Evolutionary conservation across 2,888 invertebrate species (phyloP), one percentile per base, ranked within the genome.

Genomic region (Listrodromus nycthemerus): DNA sequence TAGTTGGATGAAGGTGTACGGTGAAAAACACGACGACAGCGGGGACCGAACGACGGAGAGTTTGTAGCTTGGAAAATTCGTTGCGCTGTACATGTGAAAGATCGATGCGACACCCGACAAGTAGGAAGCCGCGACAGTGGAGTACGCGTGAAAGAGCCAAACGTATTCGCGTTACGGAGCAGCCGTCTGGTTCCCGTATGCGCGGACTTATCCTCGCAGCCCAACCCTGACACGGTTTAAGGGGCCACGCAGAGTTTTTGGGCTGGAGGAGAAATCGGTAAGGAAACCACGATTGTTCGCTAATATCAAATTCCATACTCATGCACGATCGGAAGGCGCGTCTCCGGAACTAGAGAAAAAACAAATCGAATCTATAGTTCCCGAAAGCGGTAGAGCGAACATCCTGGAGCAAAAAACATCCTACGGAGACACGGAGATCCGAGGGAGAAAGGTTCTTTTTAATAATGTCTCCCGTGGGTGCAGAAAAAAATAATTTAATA

Each of bases 71-170:
- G 69, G 73, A 82, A 73, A 82, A 73, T 73, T 73, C 69, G 73
- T 67, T 41, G 13, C 37, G 48, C 48, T 48, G 77, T 66, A 70
- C 24, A 63, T 58, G 41, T 10, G 65, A 67, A 67, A 73, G 69
- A 77, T 76, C 80, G 81, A 81, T 84, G 81, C 77, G 80, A 76
- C 83, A 67, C 61, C 71, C 80, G 76, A 83, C 83, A 80, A 83
- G 80, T 83, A 73, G 83, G 52, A 45, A 71, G 33, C 71, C 71
- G 41, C 65, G 65, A 73, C 66, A 58, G 37, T 65, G 76, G 63
- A 69, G 48, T 41, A 58, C 33, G 19, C 63, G 69, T 55, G 30
- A 37, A 61, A 61, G 24, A 61, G 27, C 58, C 27, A 13, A 30
- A 61, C 58, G 30, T 61, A 61, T 61, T 30, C 58, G n/a, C 30